A percentile compares a stretch with the other conserved stretches of the same genome.
Evolutionary conservation across 1,140 invertebrate species (phyloP).

Genomic region (Atta colombica): DNA sequence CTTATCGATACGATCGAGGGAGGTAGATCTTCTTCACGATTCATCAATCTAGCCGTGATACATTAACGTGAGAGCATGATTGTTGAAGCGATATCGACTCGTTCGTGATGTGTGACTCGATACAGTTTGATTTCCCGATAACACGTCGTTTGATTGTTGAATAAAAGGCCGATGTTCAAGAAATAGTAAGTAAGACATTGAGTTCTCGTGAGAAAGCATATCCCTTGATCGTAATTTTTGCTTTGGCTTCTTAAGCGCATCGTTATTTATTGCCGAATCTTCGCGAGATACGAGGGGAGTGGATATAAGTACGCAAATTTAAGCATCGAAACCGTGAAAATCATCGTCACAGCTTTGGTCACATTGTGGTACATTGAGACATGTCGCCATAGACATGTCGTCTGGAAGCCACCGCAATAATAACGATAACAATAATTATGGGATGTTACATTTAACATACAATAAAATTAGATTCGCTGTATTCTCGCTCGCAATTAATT

Average conservation of each 20-base stretch:
- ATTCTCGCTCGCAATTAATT: slow-evolving; percentile 40
- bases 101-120: not conserved
- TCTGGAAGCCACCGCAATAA: slow-evolving; percentile 38
- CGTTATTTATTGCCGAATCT: slow-evolving; percentile 5
- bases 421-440: slow-evolving; percentile 54
- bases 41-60: slow-evolving; percentile 19
- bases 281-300: slow-evolving; percentile 31
- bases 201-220: slow-evolving; percentile 41
- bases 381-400: slow-evolving; percentile 8
- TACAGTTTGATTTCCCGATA: slow-evolving; percentile 11
- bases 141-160: slow-evolving; percentile 27
- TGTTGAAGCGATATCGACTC: slow-evolving; percentile 15
- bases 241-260: slow-evolving; percentile 19
- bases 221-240: slow-evolving; percentile 55
- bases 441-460: slow-evolving; percentile 66
- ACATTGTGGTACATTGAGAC: slow-evolving; percentile 12
- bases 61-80: slow-evolving; percentile 23
- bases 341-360: slow-evolving; percentile 48
- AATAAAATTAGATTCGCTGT: slow-evolving; percentile 69
- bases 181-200: not conserved
- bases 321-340: slow-evolving; percentile 14
- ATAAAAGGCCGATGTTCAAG: not conserved
- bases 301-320: slow-evolving; percentile 34
- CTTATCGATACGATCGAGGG: slow-evolving; percentile 57
- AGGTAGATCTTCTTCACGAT: slow-evolving; percentile 56